phyloP scores from a whole-genome alignment of 2,113 vertebrate species.

The Ophiodon elongatus region DNA sequence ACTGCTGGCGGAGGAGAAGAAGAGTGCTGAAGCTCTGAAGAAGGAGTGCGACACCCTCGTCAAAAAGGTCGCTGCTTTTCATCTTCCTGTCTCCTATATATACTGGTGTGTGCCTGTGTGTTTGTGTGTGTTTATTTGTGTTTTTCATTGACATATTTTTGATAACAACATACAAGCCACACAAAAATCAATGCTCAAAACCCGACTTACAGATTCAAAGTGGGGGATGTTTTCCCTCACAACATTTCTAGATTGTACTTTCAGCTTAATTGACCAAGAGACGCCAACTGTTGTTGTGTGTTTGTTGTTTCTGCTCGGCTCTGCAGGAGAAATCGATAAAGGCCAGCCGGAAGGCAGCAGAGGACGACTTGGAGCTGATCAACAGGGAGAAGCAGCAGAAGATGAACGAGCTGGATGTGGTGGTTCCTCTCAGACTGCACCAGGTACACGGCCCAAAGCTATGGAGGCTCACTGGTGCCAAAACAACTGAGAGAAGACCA shows the following conservation, averaged over 20 bases:
- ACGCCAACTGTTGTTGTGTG: slow-evolving; percentile 2
- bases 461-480: background rate
- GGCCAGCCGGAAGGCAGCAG: slow-evolving; percentile 76
- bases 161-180: too few relatives aligned
- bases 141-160: too few relatives aligned
- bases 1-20: slow-evolving; percentile 87
- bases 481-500: too few relatives aligned
- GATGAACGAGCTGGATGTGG: slow-evolving; percentile 90
- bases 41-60: slow-evolving; percentile 85
- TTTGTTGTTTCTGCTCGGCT: background rate
- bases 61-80: slow-evolving; percentile 84
- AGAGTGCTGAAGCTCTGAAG: slow-evolving; percentile 84
- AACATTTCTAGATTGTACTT: background rate
- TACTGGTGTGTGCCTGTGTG: too few relatives aligned
- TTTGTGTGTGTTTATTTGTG: too few relatives aligned
- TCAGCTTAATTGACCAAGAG: background rate
- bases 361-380: slow-evolving; percentile 88
- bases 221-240: too few relatives aligned
- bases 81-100: too few relatives aligned
- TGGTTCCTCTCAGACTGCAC: slow-evolving; percentile 90
- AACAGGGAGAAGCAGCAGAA: slow-evolving; percentile 92
- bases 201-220: too few relatives aligned
- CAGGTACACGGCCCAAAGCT: slow-evolving; percentile 84
- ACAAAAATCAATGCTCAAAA: too few relatives aligned
- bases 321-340: slow-evolving; percentile 86